Evolutionary conservation across 2,797 vertebrate genomes (phyloP).

Genomic region (Lepidocolaptes lacrymiger): DNA sequence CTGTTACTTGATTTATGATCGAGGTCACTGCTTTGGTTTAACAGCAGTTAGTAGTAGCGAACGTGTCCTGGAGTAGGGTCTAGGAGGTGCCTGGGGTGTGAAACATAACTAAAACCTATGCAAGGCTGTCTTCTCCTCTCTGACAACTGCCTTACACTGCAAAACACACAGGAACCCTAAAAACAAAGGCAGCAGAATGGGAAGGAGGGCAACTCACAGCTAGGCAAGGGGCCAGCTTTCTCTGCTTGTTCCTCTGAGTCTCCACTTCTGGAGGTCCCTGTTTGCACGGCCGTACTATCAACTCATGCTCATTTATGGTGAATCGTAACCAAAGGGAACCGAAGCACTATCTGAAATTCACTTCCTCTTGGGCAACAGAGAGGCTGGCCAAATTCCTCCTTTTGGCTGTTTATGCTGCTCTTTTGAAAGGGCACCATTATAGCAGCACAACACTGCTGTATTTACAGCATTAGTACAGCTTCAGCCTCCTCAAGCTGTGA

Average conservation of each 20-base stretch:
- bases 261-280: slow-evolving; percentile 40
- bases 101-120: not conserved
- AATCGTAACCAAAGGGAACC: slow-evolving; percentile 26
- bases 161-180: slow-evolving; percentile 34
- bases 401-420: not conserved
- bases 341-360: not conserved
- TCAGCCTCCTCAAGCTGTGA: not conserved
- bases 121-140: not conserved
- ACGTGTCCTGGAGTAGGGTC: not conserved
- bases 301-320: slow-evolving; percentile 4
- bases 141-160: slow-evolving; percentile 23
- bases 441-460: not conserved
- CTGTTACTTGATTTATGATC: not conserved
- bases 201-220: slow-evolving; percentile 48
- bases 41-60: not conserved
- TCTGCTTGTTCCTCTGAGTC: slow-evolving; percentile 30
- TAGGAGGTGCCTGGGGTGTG: not conserved
- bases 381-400: not conserved
- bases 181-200: slow-evolving; percentile 51
- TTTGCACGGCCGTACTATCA: slow-evolving; percentile 7
- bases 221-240: slow-evolving; percentile 35
- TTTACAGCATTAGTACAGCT: not conserved
- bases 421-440: slow-evolving; percentile 25
- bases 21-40: not conserved
- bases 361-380: slow-evolving; percentile 51